phyloP scores from a whole-genome alignment of 1,140 invertebrate species.

The Zaprionus davidi region DNA sequence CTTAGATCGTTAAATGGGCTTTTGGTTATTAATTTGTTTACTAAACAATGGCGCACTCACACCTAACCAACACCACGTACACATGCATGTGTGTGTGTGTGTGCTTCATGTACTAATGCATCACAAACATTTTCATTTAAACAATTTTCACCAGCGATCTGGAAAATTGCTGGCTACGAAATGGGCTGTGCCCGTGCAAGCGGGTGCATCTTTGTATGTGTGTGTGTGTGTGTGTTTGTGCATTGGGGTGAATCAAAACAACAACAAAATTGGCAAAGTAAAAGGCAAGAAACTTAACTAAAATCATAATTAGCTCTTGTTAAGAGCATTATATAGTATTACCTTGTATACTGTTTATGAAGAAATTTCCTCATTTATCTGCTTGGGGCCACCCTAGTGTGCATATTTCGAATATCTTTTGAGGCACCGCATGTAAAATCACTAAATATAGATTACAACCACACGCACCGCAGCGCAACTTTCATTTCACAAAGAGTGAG shows the following conservation, averaged over 20 bases:
- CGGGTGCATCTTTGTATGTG: conserved; percentile 12
- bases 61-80: conserved; percentile 2
- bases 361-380: background rate
- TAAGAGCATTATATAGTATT: background rate
- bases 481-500: conserved; percentile 57
- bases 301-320: conserved; percentile 3
- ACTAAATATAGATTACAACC: conserved; percentile 83
- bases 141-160: conserved; percentile 58
- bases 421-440: conserved; percentile 80
- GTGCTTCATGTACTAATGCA: conserved; percentile 55
- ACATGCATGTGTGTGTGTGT: conserved; percentile 10
- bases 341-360: background rate
- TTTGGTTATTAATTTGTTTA: conserved; percentile 41
- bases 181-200: conserved; percentile 45
- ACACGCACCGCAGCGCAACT: conserved; percentile 70
- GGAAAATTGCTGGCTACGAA: conserved; percentile 75
- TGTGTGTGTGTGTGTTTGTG: conserved; percentile 23
- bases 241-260: conserved; percentile 4
- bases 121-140: conserved; percentile 46
- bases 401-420: conserved; percentile 78
- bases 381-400: conserved; percentile 2
- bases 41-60: conserved; percentile 30
- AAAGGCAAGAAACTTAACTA: background rate
- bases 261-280: conserved; percentile 2
- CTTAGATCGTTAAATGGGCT: conserved; percentile 25